phyloP scores from a whole-genome alignment of 2,797 vertebrate species.

The Sciurus vulgaris region DNA sequence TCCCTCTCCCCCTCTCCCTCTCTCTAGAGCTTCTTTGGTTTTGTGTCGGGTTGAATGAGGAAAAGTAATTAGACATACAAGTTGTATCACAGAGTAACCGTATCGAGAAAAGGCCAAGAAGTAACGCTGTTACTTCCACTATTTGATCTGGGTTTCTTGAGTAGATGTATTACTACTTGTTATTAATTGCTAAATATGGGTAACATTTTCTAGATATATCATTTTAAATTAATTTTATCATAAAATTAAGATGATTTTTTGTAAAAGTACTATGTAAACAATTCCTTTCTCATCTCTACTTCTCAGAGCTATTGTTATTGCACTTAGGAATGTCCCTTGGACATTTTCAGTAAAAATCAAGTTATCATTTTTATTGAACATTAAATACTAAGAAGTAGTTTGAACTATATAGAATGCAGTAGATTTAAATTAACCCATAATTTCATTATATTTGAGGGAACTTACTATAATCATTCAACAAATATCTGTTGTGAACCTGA shows the following conservation, averaged over 20 bases:
- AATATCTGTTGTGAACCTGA: neutral
- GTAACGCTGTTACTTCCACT: neutral
- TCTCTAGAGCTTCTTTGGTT: neutral
- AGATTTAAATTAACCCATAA: neutral
- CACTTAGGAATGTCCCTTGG: neutral
- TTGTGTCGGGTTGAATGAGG: neutral
- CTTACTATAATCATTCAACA: constrained; percentile 11
- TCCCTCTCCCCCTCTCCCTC: no score
- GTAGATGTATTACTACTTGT: neutral
- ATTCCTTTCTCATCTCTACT: neutral
- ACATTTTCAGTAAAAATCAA: neutral
- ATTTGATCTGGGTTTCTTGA: neutral
- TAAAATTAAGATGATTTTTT: constrained; percentile 9
- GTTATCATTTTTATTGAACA: neutral
- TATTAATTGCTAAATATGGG: neutral
- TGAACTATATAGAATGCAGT: neutral
- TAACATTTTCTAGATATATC: neutral
- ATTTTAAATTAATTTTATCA: neutral
- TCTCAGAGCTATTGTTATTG: neutral
- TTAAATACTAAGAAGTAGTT: constrained; percentile 31
- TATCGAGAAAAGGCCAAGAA: constrained; percentile 46
- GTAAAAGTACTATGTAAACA: neutral
- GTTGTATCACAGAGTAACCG: neutral
- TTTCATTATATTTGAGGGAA: constrained; percentile 14
- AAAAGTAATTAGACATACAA: constrained; percentile 41